phyloP scores from a whole-genome alignment of 2,113 vertebrate genomes.

The human (Homo sapiens) region DNA sequence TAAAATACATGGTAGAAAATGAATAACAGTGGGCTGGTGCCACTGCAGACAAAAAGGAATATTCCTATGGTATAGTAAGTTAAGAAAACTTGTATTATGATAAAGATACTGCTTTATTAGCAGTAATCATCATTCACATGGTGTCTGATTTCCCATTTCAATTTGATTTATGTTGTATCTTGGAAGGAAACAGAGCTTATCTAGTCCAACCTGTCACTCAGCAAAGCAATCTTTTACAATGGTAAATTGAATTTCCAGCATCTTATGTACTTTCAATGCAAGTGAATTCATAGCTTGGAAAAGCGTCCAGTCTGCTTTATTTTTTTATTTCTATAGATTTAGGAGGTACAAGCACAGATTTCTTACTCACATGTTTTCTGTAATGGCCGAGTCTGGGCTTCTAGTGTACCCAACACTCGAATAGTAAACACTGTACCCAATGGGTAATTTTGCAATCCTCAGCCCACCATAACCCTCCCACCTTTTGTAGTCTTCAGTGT shows the following conservation, averaged over 20 bases:
- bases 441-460: too few relatives aligned
- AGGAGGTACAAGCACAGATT: too few relatives aligned
- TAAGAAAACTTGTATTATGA: slow-evolving; percentile 7
- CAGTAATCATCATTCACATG: background rate
- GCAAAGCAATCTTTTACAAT: background rate
- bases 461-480: too few relatives aligned
- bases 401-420: too few relatives aligned
- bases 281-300: background rate
- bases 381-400: too few relatives aligned
- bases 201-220: background rate
- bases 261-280: background rate
- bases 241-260: slow-evolving; percentile 34
- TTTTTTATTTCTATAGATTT: too few relatives aligned
- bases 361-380: too few relatives aligned
- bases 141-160: background rate
- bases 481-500: too few relatives aligned
- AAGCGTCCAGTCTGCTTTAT: background rate
- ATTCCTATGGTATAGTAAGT: background rate
- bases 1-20: background rate
- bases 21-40: background rate
- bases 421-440: too few relatives aligned
- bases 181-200: background rate
- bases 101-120: slow-evolving; percentile 1
- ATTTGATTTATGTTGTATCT: slow-evolving; percentile 7
- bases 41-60: background rate